phyloP scores from a whole-genome alignment of 2,888 invertebrate species.

The Pollenia labialis region DNA sequence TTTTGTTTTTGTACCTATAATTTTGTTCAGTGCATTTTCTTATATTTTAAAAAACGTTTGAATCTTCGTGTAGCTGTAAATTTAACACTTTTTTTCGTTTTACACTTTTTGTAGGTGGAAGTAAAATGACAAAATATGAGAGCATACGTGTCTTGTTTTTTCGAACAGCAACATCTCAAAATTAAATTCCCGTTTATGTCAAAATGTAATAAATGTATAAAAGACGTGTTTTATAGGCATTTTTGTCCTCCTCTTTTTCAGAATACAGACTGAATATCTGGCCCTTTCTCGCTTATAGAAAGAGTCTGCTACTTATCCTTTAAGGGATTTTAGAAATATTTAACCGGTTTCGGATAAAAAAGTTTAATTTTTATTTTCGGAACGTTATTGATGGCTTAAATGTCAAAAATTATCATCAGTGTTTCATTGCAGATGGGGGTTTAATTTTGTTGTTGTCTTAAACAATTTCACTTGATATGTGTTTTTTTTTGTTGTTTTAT shows the following conservation, averaged over 20 bases:
- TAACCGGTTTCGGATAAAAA: not conserved
- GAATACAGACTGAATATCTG: not conserved
- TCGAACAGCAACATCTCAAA: not conserved
- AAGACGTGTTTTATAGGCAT: slow-evolving; percentile 11
- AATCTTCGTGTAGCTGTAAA: not conserved
- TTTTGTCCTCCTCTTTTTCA: not conserved
- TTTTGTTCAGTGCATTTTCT: not conserved
- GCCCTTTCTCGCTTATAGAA: not conserved
- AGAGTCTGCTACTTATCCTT: not conserved
- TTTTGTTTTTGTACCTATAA: not conserved
- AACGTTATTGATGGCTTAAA: slow-evolving; percentile 23
- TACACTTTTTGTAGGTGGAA: slow-evolving; percentile 45
- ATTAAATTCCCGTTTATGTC: slow-evolving; percentile 2
- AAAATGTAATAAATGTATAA: slow-evolving; percentile 34
- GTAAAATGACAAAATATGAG: slow-evolving; percentile 42
- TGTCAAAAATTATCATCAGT: slow-evolving; percentile 62
- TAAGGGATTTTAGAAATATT: not conserved
- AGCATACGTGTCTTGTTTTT: slow-evolving; percentile 40
- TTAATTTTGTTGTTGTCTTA: slow-evolving; percentile 14
- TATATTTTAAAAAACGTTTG: too few relatives aligned
- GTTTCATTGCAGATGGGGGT: slow-evolving; percentile 3
- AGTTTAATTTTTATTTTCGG: not conserved
- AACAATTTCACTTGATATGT: slow-evolving; percentile 66
- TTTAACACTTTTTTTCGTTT: not conserved
- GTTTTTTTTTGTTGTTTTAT: slow-evolving; percentile 16